These are phyloP conservation scores for Leuciscus waleckii DNA, from an alignment of 2,797 vertebrate species.

Conservation along the genomic window DNA sequence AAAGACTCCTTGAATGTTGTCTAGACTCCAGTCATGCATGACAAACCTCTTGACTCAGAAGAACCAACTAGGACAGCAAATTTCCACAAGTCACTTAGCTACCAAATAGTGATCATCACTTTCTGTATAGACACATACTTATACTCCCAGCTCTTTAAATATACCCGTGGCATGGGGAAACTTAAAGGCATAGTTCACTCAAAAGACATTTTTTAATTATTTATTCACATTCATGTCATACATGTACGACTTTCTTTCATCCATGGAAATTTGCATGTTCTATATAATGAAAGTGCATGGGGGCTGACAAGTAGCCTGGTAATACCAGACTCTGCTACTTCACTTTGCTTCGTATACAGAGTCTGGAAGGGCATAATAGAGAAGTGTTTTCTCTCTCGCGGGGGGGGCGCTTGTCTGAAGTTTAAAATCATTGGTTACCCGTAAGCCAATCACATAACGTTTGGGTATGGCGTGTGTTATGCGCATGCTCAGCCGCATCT, in stretches of 20 bases:
- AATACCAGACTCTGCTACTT: too few species aligned
- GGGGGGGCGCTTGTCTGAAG: too few species aligned
- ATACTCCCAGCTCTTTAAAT: neutral
- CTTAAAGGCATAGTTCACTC: neutral
- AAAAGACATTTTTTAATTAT: neutral
- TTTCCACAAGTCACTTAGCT: slow-evolving; percentile 17
- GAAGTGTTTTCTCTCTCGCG: too few species aligned
- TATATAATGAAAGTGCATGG: neutral
- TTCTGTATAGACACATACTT: neutral
- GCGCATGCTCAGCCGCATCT: too few species aligned
- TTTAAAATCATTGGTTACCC: too few species aligned
- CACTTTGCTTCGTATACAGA: too few species aligned
- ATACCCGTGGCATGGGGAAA: neutral
- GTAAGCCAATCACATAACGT: too few species aligned
- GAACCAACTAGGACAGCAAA: neutral
- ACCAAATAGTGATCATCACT: neutral
- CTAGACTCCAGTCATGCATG: slow-evolving; percentile 30
- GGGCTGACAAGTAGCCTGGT: neutral
- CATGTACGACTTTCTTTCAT: neutral
- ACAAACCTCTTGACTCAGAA: slow-evolving; percentile 36
- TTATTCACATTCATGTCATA: neutral
- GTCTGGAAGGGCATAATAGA: too few species aligned
- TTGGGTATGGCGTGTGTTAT: too few species aligned
- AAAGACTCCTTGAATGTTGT: neutral
- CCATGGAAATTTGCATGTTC: neutral